phyloP scores from a whole-genome alignment of 2,113 vertebrate species.

The Cinclus cinclus region DNA sequence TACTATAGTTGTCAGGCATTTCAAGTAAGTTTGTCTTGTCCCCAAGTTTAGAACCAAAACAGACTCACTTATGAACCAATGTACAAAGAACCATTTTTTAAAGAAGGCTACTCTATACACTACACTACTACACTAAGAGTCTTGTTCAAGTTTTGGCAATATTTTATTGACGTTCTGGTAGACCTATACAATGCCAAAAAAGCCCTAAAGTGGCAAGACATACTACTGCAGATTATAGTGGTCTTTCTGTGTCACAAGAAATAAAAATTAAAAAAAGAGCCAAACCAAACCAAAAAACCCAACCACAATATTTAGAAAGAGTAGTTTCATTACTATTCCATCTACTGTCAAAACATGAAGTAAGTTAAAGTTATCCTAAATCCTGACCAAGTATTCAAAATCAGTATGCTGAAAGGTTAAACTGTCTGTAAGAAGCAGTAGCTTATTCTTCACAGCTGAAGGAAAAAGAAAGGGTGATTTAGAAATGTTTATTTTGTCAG shows the following conservation, averaged over 20 bases:
- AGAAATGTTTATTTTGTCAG: background rate
- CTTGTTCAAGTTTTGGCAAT: background rate
- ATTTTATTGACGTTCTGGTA: background rate
- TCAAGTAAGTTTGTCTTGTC: background rate
- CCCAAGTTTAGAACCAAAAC: background rate
- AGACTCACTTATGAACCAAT: background rate
- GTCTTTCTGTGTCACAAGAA: background rate
- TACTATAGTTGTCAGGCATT: background rate
- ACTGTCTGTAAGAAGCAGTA: background rate
- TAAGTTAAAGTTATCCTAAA: background rate
- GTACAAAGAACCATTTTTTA: background rate
- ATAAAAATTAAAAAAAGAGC: background rate
- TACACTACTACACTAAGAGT: background rate
- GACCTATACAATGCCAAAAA: background rate
- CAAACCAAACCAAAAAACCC: background rate
- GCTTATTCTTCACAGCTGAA: background rate
- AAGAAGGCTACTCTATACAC: background rate
- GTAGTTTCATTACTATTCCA: background rate
- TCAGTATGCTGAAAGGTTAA: background rate
- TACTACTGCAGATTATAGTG: background rate
- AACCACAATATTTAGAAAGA: background rate
- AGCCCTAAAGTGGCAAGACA: background rate
- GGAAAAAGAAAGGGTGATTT: background rate
- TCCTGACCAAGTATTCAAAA: background rate
- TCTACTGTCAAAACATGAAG: background rate